Conservation (phyloP, 2,888 invertebrate genomes). For the Agonopterix subpropinquella region DNA sequence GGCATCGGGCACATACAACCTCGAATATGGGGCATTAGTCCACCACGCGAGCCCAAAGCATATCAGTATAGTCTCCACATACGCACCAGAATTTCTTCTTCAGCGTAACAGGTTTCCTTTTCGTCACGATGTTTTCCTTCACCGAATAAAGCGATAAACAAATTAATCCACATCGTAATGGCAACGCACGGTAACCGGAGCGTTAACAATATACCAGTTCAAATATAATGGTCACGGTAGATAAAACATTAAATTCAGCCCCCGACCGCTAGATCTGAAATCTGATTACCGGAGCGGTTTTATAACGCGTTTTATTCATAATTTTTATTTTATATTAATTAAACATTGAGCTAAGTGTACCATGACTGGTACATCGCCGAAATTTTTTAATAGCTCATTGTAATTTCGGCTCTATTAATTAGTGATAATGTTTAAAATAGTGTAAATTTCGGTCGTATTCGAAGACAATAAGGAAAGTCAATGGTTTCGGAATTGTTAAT, state of each 20-base stretch:
- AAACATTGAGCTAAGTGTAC: slow-evolving; percentile 60
- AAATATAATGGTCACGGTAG: slow-evolving; percentile 53
- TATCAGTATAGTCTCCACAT: too few relatives aligned
- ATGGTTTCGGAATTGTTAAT: slow-evolving; percentile 9
- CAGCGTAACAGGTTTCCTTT: too few relatives aligned
- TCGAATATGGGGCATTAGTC: too few relatives aligned
- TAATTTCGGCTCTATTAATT: neutral
- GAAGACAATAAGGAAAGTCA: slow-evolving; percentile 8
- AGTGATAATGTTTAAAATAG: neutral
- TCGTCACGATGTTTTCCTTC: too few relatives aligned
- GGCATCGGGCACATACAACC: too few relatives aligned
- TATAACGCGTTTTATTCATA: slow-evolving; percentile 50
- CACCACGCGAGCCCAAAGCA: too few relatives aligned
- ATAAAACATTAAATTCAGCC: slow-evolving; percentile 41
- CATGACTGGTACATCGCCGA: slow-evolving; percentile 46
- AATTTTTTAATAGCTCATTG: slow-evolving; percentile 2
- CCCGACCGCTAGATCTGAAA: slow-evolving; percentile 37
- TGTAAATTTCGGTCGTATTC: slow-evolving; percentile 2
- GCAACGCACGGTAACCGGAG: slow-evolving; percentile 31
- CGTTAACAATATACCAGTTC: slow-evolving; percentile 34
- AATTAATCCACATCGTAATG: neutral
- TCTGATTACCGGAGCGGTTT: slow-evolving; percentile 45
- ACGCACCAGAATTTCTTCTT: too few relatives aligned
- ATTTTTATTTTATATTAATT: slow-evolving; percentile 62
- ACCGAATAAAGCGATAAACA: too few relatives aligned